Evolutionary conservation across 2,113 vertebrate species (phyloP), one percentile per base, ranked within the genome.

Genomic region (Pardalotus punctatus): DNA sequence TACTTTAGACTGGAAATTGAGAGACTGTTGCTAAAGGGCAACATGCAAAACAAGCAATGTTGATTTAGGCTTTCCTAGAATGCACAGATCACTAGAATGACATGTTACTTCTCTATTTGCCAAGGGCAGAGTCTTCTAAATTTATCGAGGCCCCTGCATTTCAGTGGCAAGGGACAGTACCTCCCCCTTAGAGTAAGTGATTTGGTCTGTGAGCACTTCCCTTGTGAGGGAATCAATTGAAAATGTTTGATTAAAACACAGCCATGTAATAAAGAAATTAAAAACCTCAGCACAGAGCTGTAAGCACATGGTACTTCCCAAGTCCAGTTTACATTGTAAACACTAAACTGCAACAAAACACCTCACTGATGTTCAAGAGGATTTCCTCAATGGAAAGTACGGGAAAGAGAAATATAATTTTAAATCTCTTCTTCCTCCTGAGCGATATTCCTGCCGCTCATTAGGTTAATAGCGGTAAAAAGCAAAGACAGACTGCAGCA

Each of bases 41-140:
- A 72, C 87, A 77, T 5, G 35, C 62, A 93, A 90, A 82, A 81
- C 73, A 61, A 73, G 57, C 65, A 53, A 50, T 87, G 86, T 92
- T 93, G 94, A 92, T 88, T 93, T 82, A 90, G 50, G 72, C 61
- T 96, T 97, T 97, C 96, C 96, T 97, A 97, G 94, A 97, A 94
- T 38, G 82, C 94, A 96, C 31, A 86, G 91, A 95, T 90, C 79
- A 64, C 48, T 27, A 81, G 82, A 91, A 90, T 81, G 72, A 86
- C 86, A 89, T 71, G 51, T 72, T 96, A 91, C 93, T 95, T 84
- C 86, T 85, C 47, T 38, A 76, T 72, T 82, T 96, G 97, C 93
- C 96, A 97, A 95, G 85, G 84, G 80, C 60, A 94, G 36, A 71
- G 57, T 43, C 74, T 91, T 92, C 94, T 95, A 96, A 94, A 95